These are phyloP conservation scores for Andrena cerasifolii DNA, from an alignment of 1,140 invertebrate genomes.

Conservation along the genomic window DNA sequence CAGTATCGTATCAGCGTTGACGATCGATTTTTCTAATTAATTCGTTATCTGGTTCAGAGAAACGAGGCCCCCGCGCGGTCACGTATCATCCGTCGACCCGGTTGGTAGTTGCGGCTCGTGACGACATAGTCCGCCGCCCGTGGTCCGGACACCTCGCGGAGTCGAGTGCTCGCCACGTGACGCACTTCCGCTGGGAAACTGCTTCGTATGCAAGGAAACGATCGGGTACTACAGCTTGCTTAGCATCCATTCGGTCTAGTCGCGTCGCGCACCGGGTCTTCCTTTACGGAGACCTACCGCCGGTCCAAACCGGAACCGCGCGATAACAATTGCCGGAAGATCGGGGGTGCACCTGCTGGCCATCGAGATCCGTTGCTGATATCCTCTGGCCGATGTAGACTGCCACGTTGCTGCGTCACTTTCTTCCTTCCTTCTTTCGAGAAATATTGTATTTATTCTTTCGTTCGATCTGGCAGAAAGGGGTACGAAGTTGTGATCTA, in stretches of 20 bases:
- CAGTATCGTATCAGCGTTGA: slow-evolving; percentile 20
- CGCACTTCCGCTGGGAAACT: slow-evolving; percentile 75
- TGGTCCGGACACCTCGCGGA: slow-evolving; percentile 63
- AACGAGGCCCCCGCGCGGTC: slow-evolving; percentile 32
- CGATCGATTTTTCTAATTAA: slow-evolving; percentile 28
- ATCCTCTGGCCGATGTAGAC: not conserved
- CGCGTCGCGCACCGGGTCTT: slow-evolving; percentile 57
- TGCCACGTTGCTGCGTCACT: not conserved
- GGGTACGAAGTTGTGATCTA: too few relatives aligned
- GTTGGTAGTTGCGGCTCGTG: slow-evolving; percentile 21
- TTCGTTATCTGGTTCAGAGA: slow-evolving; percentile 9
- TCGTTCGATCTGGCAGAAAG: too few relatives aligned
- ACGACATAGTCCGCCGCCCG: slow-evolving; percentile 22
- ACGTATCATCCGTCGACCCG: slow-evolving; percentile 29
- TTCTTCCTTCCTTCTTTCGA: not conserved
- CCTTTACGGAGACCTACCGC: slow-evolving; percentile 65
- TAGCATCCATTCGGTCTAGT: slow-evolving; percentile 78
- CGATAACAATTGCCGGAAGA: slow-evolving; percentile 55
- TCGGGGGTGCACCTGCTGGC: slow-evolving; percentile 50
- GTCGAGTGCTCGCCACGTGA: slow-evolving; percentile 70
- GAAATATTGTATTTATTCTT: too few relatives aligned
- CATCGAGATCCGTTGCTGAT: not conserved
- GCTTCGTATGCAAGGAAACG: slow-evolving; percentile 80
- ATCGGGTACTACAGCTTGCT: slow-evolving; percentile 81
- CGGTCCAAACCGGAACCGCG: slow-evolving; percentile 60